Evolutionary conservation across 2,113 vertebrate genomes (phyloP), one percentile per base, ranked within the genome.

Genomic region (Colinus virginianus): DNA sequence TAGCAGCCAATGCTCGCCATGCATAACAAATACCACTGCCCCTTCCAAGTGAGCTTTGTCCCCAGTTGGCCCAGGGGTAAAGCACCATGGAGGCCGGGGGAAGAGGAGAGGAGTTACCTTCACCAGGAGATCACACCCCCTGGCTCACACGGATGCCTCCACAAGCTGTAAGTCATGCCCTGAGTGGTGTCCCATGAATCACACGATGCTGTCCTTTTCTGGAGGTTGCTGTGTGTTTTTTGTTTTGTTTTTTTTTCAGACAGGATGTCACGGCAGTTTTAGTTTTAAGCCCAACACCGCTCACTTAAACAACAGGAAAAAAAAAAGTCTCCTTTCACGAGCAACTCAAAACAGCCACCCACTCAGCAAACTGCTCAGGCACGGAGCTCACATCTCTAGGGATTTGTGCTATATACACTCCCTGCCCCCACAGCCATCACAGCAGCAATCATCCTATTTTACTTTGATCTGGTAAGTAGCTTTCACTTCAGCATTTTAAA

Each of bases 291-390:
- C 56, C 22, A 83, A 40, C 28, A 78, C 22, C 23, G 22, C 42
- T 64, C 48, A 68, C 45, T 94, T 79, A 70, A 90, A 68, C 18
- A 26, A 78, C 43, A 26, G 30, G 19, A 56, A 56, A 17, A 36
- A 63, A 77, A 92, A 74, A 5, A 38, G 34, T 36, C 5, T 84
- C 26, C 87, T 61, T 49, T 58, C 42, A 56, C 4, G 32, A 28
- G 20, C 59, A 85, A 77, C 81, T 58, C n/a, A 25, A 67, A 92
- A 74, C 49, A 93, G 64, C 51, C 76, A 89, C 91, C 87, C 38
- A 87, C 75, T 93, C 87, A 59, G 63, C 87, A 75, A 94, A 87
- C 64, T 68, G 20, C 82, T 90, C 56, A 16, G n/a, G 61, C 78
- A 56, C 8, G 16, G 78, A 83, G 76, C 10, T 25, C 45, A 12